These are phyloP conservation scores for Hartigia nigra DNA, from an alignment of 2,888 invertebrate genomes.

Conservation along the genomic window DNA sequence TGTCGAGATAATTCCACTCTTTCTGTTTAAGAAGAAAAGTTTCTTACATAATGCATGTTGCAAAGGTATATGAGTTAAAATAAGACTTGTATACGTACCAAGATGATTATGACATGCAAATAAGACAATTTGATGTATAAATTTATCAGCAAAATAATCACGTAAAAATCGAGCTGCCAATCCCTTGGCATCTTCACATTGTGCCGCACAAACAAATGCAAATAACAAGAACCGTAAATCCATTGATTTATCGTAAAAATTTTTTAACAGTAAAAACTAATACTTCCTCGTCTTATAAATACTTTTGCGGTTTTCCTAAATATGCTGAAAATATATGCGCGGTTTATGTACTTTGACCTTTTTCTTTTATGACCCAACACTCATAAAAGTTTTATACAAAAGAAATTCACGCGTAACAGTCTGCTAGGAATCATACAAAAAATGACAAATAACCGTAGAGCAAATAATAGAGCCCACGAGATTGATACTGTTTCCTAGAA, in stretches of 20 bases:
- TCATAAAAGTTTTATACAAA: neutral
- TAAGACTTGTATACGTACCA: conserved; percentile 14
- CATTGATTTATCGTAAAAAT: neutral
- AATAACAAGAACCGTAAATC: neutral
- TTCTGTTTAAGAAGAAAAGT: conserved; percentile 25
- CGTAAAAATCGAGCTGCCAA: conserved; percentile 15
- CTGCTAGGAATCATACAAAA: neutral
- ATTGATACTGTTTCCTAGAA: neutral
- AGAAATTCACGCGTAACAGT: neutral
- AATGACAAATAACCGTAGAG: neutral
- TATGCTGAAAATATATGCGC: neutral
- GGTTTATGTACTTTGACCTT: neutral
- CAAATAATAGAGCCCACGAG: neutral
- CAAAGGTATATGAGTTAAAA: neutral
- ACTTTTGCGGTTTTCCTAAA: neutral
- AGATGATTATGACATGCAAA: conserved; percentile 28
- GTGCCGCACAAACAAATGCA: neutral
- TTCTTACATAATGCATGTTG: conserved; percentile 1
- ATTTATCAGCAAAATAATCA: conserved; percentile 23
- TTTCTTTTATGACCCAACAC: neutral
- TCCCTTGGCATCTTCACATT: neutral
- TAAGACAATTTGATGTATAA: conserved; percentile 22
- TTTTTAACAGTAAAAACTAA: neutral
- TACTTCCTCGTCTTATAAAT: neutral
- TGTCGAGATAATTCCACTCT: conserved; percentile 28